Conservation (phyloP, 2,888 invertebrate genomes). For the Phanerotoma sp. region DNA sequence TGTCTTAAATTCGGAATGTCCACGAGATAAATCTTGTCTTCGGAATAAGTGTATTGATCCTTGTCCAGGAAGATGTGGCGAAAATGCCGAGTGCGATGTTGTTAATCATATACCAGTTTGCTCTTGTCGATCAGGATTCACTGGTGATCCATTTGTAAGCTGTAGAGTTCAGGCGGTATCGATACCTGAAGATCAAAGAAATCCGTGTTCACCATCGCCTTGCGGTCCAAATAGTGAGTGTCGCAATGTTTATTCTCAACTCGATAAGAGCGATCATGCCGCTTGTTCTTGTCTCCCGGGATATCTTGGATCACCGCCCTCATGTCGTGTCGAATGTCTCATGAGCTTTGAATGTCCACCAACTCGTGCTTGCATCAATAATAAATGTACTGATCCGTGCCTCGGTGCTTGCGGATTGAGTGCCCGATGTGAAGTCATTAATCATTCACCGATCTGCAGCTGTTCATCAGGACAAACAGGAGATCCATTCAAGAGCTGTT, state of each 20-base stretch:
- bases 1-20: conserved; percentile 76
- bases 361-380: conserved; percentile 67
- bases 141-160: conserved; percentile 58
- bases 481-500: conserved; percentile 77
- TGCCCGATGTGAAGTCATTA: conserved; percentile 62
- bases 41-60: conserved; percentile 82
- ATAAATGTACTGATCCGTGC: conserved; percentile 70
- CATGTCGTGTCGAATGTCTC: conserved; percentile 57
- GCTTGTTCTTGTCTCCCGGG: conserved; percentile 58
- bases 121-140: conserved; percentile 57
- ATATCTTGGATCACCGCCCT: conserved; percentile 58
- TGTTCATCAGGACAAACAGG: conserved; percentile 61
- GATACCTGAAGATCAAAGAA: conserved; percentile 31
- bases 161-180: conserved; percentile 46
- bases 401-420: conserved; percentile 59
- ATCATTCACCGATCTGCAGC: conserved; percentile 59
- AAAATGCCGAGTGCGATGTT: conserved; percentile 74
- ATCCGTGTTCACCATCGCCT: conserved; percentile 56
- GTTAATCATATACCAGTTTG: conserved; percentile 72
- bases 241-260: conserved; percentile 52
- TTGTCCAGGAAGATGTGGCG: conserved; percentile 79
- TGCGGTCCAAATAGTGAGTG: conserved; percentile 58
- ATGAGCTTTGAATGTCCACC: conserved; percentile 59
- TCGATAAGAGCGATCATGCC: too few relatives aligned
- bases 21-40: conserved; percentile 73